Evolutionary conservation across 2,797 vertebrate species (phyloP).

Genomic region (Tadarida brasiliensis): DNA sequence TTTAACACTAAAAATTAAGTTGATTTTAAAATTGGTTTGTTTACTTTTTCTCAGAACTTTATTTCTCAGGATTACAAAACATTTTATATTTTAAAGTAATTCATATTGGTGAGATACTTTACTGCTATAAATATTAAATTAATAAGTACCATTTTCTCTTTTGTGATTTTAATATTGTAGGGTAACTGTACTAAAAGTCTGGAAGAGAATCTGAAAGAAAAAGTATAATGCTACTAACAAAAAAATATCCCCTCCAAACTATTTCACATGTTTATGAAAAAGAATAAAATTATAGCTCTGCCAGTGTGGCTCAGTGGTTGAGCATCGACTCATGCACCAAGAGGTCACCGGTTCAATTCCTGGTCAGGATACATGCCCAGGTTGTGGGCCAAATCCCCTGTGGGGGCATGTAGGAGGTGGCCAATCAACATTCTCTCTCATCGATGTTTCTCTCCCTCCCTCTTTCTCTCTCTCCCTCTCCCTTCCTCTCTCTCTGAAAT

Average conservation of each 20-base stretch:
- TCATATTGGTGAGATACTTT: background rate
- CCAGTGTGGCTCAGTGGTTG: no score
- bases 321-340: no score
- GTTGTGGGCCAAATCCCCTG: no score
- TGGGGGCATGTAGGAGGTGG: no score
- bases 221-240: background rate
- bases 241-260: background rate
- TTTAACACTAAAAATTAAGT: background rate
- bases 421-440: no score
- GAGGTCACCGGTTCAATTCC: no score
- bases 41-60: background rate
- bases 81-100: conserved; percentile 13
- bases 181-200: background rate
- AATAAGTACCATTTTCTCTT: background rate
- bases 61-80: background rate
- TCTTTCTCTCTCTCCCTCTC: no score
- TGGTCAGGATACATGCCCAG: no score
- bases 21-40: background rate
- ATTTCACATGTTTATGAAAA: background rate
- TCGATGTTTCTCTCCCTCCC: no score
- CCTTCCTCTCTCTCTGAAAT: no score
- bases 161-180: background rate
- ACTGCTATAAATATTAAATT: background rate
- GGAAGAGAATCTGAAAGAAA: background rate
- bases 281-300: background rate